phyloP scores from a whole-genome alignment of 2,113 vertebrate genomes.

The Prunella fulvescens region DNA sequence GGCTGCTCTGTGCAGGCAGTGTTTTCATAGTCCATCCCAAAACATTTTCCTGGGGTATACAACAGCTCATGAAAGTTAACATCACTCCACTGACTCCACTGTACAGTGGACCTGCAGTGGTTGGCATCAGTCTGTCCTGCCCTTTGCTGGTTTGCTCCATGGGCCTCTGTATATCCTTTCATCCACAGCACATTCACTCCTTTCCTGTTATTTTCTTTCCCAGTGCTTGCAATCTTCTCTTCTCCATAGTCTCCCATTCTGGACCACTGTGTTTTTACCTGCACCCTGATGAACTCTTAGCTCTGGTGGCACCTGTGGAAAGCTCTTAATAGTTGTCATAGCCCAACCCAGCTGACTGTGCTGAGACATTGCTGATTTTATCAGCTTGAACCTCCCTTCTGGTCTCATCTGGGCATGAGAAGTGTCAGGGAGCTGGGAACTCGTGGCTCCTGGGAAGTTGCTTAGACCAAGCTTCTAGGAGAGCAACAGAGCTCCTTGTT shows the following conservation, averaged over 20 bases:
- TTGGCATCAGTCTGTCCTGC: not conserved
- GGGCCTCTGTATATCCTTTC: not conserved
- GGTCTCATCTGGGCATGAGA: not conserved
- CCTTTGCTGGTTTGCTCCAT: not conserved
- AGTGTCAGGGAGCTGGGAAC: not conserved
- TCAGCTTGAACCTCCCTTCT: fast-evolving
- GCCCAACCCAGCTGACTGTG: fast-evolving
- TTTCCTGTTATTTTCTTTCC: not conserved
- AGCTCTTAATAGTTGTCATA: not conserved
- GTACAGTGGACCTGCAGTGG: not conserved
- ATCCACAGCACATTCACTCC: not conserved
- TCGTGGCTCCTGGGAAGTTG: not conserved
- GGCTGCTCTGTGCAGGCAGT: not conserved
- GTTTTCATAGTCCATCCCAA: not conserved
- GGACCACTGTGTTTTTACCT: not conserved
- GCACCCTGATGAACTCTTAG: not conserved
- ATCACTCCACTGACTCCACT: not conserved
- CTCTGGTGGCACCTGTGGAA: not conserved
- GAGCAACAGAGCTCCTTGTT: not conserved
- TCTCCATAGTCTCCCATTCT: not conserved
- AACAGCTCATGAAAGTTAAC: not conserved
- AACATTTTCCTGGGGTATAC: not conserved
- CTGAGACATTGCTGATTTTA: not conserved
- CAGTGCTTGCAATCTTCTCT: not conserved
- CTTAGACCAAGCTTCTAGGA: not conserved